Base-by-base conservation (phyloP, 2,797 vertebrate species). In the Odontamblyopus rebecca region DNA sequence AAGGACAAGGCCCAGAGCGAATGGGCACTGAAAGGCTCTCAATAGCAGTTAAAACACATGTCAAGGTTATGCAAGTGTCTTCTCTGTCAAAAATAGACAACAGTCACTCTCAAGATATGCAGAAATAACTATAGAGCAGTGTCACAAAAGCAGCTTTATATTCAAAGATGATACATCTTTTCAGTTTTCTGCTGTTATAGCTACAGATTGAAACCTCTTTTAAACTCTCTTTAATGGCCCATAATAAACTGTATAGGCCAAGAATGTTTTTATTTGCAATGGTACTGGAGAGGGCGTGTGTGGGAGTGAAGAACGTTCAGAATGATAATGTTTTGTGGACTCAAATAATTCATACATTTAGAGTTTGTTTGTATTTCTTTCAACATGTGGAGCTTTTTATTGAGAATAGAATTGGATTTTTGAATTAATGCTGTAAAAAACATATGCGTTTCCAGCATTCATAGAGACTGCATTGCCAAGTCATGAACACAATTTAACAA, bases 11-110 rank as follows among this genome's bases (percentile, higher is more conserved):
- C 71, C 44, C 68, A 76, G 78, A 35, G 67, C 57, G 70, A 78
- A 88, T 72, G 78, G 73, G 60, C 54, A 62, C 74, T 72, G 41
- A 15, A 60, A 60, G 2, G 2, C 72, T 81, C 57, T 61, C 66
- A 71, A 68, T 23, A 41, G 60, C 70, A 70, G 84, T 81, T 83
- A 77, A 74, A 80, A 86, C 71, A 53, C 73, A 61, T 82, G 82
- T 88, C 87, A 90, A 89, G 84, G 89, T 72, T 62, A 68, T 72
- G 51, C 35, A 73, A 64, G 60, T 30, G 75, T 23, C 6, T 67
- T 80, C 72, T 79, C 72, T 68, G 77, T 77, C 69, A 67, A 38
- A 59, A 78, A 79, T 66, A 48, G 27, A 50, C 12, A 48, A 77
- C 76, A 68, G 63, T 2, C 50, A 68, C 71, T 50, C 53, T 72